Percentiles rank a stretch among this genome's conserved stretches.
These are phyloP conservation scores for Ornithoptera alexandrae DNA, from an alignment of 2,888 invertebrate species.

Conservation along the genomic window DNA sequence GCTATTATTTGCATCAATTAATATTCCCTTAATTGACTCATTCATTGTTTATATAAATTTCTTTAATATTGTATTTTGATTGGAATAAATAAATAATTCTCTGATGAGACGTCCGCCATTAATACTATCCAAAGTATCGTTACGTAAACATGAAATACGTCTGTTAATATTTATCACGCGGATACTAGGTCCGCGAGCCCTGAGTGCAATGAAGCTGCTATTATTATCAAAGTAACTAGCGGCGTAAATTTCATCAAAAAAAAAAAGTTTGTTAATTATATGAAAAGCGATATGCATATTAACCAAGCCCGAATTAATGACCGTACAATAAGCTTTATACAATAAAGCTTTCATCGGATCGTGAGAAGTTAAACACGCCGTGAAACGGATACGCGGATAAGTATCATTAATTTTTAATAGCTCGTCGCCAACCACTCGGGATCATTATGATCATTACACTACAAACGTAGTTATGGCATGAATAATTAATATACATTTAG, in stretches of 20 bases:
- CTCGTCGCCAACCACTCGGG: slow-evolving; percentile 33
- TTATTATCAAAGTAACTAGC: no score
- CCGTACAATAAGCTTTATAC: slow-evolving; percentile 25
- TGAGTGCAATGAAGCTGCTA: no score
- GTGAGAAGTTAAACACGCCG: slow-evolving; percentile 48
- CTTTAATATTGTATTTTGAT: no score
- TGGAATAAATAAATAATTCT: background rate
- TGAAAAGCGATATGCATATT: slow-evolving; percentile 4
- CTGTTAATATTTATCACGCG: no score
- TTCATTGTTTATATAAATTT: no score
- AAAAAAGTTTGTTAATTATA: no score
- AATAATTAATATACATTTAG: slow-evolving; percentile 11
- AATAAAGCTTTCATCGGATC: slow-evolving; percentile 41
- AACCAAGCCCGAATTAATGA: slow-evolving; percentile 13
- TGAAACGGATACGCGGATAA: slow-evolving; percentile 40
- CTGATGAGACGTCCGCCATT: background rate
- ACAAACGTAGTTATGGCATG: slow-evolving; percentile 11
- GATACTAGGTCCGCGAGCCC: no score
- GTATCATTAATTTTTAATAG: slow-evolving; percentile 44
- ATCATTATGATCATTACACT: slow-evolving; percentile 32
- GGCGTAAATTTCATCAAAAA: no score
- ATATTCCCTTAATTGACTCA: no score
- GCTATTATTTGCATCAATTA: no score
- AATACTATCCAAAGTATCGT: slow-evolving; percentile 3
- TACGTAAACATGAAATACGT: slow-evolving; percentile 6